Evolutionary conservation across 2,113 vertebrate species (phyloP).

Genomic region (Tricholaema leucomelas): DNA sequence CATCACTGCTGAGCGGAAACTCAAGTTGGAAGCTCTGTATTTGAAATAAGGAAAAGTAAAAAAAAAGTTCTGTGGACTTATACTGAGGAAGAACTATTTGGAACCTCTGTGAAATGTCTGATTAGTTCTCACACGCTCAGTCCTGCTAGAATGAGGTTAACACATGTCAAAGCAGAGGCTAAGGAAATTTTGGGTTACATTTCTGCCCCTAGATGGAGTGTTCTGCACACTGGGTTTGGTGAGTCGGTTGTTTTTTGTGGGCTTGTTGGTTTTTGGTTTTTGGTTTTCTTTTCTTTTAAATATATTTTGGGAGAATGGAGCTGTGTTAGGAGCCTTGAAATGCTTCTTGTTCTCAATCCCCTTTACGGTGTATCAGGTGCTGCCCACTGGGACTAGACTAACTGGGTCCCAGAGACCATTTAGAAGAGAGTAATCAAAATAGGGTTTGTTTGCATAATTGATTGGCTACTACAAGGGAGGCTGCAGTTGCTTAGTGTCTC

Average conservation of each 20-base stretch:
- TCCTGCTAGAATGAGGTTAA: slow-evolving; percentile 44
- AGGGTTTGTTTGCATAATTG: neutral
- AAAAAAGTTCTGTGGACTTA: neutral
- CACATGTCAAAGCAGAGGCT: slow-evolving; percentile 13
- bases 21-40: slow-evolving; percentile 31
- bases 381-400: neutral
- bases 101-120: slow-evolving; percentile 41
- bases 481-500: neutral
- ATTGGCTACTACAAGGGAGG: neutral
- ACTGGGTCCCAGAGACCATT: slow-evolving; percentile 34
- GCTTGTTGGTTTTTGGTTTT: too few species aligned
- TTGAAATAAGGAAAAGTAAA: slow-evolving; percentile 21
- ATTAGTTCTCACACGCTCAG: slow-evolving; percentile 23
- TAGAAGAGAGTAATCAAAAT: slow-evolving; percentile 38
- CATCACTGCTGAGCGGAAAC: slow-evolving; percentile 41
- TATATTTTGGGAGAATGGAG: slow-evolving; percentile 46
- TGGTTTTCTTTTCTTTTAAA: neutral
- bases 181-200: slow-evolving; percentile 28
- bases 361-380: slow-evolving; percentile 55
- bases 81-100: slow-evolving; percentile 25
- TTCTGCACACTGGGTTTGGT: slow-evolving; percentile 21
- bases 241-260: too few species aligned
- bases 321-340: slow-evolving; percentile 58
- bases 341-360: slow-evolving; percentile 60
- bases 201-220: slow-evolving; percentile 77